Evolutionary conservation across 2,113 vertebrate species (phyloP).

Genomic region (Scomber japonicus): DNA sequence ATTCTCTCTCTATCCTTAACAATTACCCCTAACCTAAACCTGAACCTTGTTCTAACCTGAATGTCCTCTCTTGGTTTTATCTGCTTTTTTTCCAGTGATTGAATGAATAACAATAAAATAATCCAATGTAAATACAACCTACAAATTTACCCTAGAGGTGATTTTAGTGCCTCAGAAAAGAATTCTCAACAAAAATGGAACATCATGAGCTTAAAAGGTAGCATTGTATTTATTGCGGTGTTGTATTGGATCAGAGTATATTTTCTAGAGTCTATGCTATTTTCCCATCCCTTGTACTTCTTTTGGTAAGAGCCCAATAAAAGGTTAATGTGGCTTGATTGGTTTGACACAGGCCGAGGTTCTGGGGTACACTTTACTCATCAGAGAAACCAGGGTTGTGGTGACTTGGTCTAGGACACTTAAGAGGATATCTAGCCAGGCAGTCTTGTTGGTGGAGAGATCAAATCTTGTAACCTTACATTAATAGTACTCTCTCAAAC

Average conservation of each 20-base stretch:
- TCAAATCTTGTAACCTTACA: not conserved
- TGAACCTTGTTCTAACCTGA: not conserved
- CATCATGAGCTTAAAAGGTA: not conserved
- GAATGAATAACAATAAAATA: not conserved
- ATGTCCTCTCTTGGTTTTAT: not conserved
- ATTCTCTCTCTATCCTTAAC: not conserved
- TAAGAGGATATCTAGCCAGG: not conserved
- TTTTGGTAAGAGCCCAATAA: not conserved
- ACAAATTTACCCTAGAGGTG: not conserved
- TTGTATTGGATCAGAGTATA: too few species aligned
- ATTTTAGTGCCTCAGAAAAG: not conserved
- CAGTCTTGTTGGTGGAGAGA: not conserved
- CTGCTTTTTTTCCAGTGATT: not conserved
- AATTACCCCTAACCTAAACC: not conserved
- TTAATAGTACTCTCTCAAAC: constrained; percentile 3
- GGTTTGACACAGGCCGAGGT: not conserved
- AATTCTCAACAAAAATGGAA: not conserved
- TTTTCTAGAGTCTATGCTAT: not conserved
- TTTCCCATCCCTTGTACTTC: not conserved
- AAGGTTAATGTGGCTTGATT: not conserved
- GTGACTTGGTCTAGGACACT: not conserved
- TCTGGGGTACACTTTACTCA: not conserved
- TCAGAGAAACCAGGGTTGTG: not conserved
- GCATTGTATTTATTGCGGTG: not conserved
- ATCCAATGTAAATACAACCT: not conserved